phyloP scores from a whole-genome alignment of 2,113 vertebrate genomes.

The Phaethon lepturus region DNA sequence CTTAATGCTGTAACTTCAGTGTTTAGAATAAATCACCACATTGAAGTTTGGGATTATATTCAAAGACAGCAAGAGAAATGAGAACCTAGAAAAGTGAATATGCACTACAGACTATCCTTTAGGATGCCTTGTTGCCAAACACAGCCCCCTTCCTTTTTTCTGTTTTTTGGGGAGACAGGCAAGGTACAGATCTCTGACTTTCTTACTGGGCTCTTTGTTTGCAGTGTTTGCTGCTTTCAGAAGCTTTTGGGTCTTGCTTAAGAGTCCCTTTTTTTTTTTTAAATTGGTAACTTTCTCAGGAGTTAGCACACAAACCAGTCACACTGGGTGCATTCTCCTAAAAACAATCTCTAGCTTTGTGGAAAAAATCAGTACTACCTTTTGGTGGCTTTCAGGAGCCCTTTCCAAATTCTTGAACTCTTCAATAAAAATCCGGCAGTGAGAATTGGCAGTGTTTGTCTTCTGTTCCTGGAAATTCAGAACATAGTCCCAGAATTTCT shows the following conservation, averaged over 20 bases:
- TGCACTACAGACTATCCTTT: background rate
- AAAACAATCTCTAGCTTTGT: conserved; percentile 19
- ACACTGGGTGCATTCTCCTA: background rate
- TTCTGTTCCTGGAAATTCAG: conserved; percentile 89
- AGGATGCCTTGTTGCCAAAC: background rate
- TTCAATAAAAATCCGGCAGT: conserved; percentile 78
- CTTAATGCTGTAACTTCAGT: background rate
- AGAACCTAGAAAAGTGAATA: background rate
- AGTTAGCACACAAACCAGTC: background rate
- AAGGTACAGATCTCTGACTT: background rate
- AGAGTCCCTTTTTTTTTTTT: background rate
- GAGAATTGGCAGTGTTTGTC: conserved; percentile 81
- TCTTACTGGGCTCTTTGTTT: background rate
- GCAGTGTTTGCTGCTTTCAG: background rate
- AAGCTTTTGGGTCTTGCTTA: background rate
- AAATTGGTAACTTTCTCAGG: background rate
- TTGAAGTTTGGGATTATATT: background rate
- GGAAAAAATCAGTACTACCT: conserved; percentile 14
- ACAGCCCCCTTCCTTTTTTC: background rate
- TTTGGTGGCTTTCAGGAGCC: conserved; percentile 50
- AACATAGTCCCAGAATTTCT: conserved; percentile 91
- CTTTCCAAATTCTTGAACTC: conserved; percentile 72
- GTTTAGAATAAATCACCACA: background rate
- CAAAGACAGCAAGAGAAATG: background rate
- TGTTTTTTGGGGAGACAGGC: background rate